Conservation (phyloP, 2,888 invertebrate genomes). For the Xylophagus ater region DNA sequence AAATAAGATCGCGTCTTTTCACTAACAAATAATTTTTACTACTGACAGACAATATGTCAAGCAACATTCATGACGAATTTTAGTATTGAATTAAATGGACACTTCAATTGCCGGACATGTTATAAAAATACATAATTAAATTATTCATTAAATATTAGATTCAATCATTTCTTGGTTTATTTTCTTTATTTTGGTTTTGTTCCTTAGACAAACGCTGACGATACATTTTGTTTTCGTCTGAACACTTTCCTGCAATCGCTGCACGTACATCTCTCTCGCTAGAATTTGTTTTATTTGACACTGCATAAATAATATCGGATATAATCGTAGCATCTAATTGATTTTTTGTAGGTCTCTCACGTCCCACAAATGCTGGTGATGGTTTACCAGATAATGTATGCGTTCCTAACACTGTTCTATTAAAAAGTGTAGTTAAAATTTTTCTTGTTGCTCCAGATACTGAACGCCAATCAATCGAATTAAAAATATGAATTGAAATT, state of each 20-base stretch:
- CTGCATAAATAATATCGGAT: slow-evolving; percentile 45
- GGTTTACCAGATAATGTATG: slow-evolving; percentile 49
- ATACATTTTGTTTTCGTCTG: slow-evolving; percentile 49
- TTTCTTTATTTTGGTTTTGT: no score
- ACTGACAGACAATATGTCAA: no score
- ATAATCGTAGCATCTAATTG: slow-evolving; percentile 42
- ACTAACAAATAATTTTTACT: no score
- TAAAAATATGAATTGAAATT: slow-evolving; percentile 30
- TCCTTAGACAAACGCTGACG: no score
- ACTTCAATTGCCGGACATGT: no score
- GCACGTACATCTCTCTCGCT: slow-evolving; percentile 44
- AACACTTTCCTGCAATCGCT: slow-evolving; percentile 49
- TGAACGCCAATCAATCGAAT: slow-evolving; percentile 42
- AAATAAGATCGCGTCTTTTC: no score
- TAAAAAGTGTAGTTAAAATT: slow-evolving; percentile 44
- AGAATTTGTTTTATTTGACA: slow-evolving; percentile 42
- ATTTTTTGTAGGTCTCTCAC: slow-evolving; percentile 27
- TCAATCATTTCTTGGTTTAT: no score
- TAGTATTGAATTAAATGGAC: no score
- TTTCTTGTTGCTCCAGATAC: slow-evolving; percentile 44
- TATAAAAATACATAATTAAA: no score
- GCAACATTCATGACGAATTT: no score
- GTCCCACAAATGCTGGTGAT: slow-evolving; percentile 41
- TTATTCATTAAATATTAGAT: no score
- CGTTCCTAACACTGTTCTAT: slow-evolving; percentile 45